Conservation (phyloP, 1,140 invertebrate species). For the Caenorhabditis tropicalis region DNA sequence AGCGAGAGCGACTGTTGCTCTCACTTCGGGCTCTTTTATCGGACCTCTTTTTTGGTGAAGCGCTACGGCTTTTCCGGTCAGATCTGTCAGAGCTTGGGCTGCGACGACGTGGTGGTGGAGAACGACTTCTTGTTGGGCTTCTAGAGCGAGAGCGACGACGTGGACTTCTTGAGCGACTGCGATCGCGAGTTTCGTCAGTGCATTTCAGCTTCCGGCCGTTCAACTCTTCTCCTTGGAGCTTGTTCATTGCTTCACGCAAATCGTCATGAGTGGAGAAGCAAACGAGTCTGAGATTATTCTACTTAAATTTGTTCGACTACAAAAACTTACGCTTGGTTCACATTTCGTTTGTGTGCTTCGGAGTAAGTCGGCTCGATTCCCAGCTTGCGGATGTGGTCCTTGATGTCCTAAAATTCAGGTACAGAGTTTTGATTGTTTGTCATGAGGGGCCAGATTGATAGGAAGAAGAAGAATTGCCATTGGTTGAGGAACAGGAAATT, state of each 20-base stretch:
- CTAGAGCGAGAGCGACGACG: slow-evolving; percentile 7
- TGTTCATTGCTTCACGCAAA: slow-evolving; percentile 93
- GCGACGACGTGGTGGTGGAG: slow-evolving; percentile 10
- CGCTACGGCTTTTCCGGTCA: not conserved
- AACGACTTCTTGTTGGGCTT: slow-evolving; percentile 43
- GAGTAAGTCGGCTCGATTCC: slow-evolving; percentile 95
- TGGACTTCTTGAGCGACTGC: slow-evolving; percentile 30
- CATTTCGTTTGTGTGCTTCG: slow-evolving; percentile 93
- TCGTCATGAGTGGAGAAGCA: slow-evolving; percentile 90
- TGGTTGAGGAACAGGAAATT: slow-evolving; percentile 29
- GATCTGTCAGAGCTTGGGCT: slow-evolving; percentile 11
- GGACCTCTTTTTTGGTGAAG: not conserved
- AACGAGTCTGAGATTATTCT: slow-evolving; percentile 79
- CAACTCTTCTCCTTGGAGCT: slow-evolving; percentile 92
- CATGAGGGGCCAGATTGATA: slow-evolving; percentile 25
- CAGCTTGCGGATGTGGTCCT: slow-evolving; percentile 98
- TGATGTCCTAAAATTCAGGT: slow-evolving; percentile 83
- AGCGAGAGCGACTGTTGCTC: slow-evolving; percentile 45
- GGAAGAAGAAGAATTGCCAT: slow-evolving; percentile 36
- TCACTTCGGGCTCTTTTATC: slow-evolving; percentile 3
- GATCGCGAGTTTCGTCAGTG: slow-evolving; percentile 77
- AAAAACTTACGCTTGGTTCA: slow-evolving; percentile 86
- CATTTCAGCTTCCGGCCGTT: slow-evolving; percentile 84
- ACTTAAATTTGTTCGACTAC: slow-evolving; percentile 26
- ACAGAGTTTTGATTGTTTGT: slow-evolving; percentile 27